Conservation (phyloP, 2,888 invertebrate species). For the Chrysolina oricalcia region DNA sequence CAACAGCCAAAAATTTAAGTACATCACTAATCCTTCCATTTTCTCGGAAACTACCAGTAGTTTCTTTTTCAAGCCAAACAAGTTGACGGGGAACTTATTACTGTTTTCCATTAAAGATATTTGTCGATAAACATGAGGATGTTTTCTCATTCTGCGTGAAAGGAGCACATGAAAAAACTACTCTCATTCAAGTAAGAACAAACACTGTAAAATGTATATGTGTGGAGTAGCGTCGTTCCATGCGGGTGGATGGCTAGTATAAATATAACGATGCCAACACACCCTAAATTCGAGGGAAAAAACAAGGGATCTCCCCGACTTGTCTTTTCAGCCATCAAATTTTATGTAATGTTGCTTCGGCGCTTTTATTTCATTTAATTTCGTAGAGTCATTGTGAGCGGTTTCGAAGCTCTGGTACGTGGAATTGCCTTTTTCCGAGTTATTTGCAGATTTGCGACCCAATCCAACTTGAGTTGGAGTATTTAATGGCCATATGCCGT, state of each 20-base stretch:
- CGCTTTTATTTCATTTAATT: conserved; percentile 47
- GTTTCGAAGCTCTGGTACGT: not conserved
- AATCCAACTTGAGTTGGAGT: no score
- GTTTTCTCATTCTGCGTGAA: not conserved
- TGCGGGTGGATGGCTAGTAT: conserved; percentile 17
- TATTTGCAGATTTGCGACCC: no score
- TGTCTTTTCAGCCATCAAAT: conserved; percentile 45
- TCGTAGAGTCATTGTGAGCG: conserved; percentile 16
- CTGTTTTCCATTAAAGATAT: not conserved
- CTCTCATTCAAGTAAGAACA: not conserved
- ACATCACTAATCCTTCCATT: no score
- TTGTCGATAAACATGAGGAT: not conserved
- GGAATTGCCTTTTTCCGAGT: no score
- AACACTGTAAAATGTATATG: conserved; percentile 10
- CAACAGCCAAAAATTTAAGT: no score
- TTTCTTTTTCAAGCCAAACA: not conserved
- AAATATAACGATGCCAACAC: conserved; percentile 3
- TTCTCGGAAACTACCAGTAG: not conserved
- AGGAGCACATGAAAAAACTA: not conserved
- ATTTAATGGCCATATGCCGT: no score
- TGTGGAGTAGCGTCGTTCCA: not conserved
- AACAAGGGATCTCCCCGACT: conserved; percentile 30
- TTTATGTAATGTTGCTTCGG: conserved; percentile 42
- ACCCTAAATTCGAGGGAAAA: conserved; percentile 20
- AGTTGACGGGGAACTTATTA: not conserved